Percentiles rank a stretch among this genome's conserved stretches.
Conservation (phyloP, 1,140 invertebrate species). For the Papilio machaon region DNA sequence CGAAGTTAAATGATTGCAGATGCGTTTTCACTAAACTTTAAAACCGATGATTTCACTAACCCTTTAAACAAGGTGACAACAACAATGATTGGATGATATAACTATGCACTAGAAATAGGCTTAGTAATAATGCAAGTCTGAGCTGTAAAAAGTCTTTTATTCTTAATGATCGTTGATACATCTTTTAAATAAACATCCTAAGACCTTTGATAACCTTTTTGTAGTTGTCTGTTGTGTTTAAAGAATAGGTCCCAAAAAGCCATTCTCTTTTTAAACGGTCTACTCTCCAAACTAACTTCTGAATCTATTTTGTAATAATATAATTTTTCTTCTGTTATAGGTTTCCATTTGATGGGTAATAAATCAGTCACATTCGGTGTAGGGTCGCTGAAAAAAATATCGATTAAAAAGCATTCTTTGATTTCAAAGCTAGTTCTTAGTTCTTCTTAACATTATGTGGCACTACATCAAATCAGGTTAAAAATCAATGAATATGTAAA, state of each 20-base stretch:
- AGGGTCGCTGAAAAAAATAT: constrained; percentile 30
- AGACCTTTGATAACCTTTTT: background rate
- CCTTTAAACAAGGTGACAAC: too few species aligned
- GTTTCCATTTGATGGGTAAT: constrained; percentile 26
- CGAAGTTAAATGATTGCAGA: too few species aligned
- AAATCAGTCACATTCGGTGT: constrained; percentile 15
- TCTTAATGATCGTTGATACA: background rate
- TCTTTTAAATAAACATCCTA: background rate
- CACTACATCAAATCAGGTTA: background rate
- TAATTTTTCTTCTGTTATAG: constrained; percentile 27
- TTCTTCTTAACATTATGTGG: background rate
- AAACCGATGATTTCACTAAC: too few species aligned
- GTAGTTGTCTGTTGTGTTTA: constrained; percentile 18
- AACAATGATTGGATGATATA: background rate
- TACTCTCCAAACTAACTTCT: constrained; percentile 8
- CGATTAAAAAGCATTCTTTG: background rate
- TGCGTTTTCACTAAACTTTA: too few species aligned
- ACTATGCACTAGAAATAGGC: background rate
- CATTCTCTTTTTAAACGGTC: constrained; percentile 30
- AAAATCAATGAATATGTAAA: background rate
- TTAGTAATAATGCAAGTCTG: background rate
- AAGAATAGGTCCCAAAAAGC: constrained; percentile 34
- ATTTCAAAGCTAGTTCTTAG: background rate
- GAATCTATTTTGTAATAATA: constrained; percentile 32
- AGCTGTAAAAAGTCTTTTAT: background rate